A percentile compares a stretch with the other conserved stretches of the same genome.
These are phyloP conservation scores for Diarsia mendica DNA, from an alignment of 2,888 invertebrate species.

Conservation along the genomic window DNA sequence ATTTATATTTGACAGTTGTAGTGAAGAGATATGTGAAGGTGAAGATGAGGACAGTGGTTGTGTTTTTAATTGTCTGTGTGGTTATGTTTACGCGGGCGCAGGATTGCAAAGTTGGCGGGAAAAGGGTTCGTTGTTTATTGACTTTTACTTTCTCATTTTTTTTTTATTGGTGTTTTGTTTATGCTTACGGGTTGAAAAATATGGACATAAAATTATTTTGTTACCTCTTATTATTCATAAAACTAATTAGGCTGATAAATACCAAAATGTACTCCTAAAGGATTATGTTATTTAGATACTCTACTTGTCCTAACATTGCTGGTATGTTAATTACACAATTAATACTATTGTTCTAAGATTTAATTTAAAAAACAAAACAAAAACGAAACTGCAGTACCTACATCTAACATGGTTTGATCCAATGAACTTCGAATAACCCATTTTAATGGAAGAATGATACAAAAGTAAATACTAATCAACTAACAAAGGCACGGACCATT, in stretches of 20 bases:
- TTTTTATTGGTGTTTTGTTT: not conserved
- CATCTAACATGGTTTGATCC: not conserved
- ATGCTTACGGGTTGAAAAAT: not conserved
- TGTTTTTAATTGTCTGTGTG: slow-evolving; percentile 65
- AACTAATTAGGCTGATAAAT: not conserved
- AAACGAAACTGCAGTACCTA: not conserved
- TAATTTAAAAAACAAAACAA: not conserved
- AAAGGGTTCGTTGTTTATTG: slow-evolving; percentile 70
- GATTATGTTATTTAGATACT: not conserved
- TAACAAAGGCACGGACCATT: not conserved
- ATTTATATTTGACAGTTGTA: slow-evolving; percentile 26
- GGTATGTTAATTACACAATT: too few species aligned
- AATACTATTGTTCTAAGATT: not conserved
- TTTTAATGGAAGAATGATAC: not conserved
- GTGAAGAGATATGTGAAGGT: slow-evolving; percentile 24
- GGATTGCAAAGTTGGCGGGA: slow-evolving; percentile 84
- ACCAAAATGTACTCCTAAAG: not conserved
- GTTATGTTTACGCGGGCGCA: slow-evolving; percentile 71
- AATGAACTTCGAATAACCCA: not conserved
- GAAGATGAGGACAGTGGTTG: slow-evolving; percentile 48
- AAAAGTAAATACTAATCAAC: slow-evolving; percentile 1
- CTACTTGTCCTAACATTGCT: too few species aligned
- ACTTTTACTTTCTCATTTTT: not conserved
- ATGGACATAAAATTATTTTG: not conserved
- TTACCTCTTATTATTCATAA: not conserved